Conservation (phyloP, 2,797 vertebrate species). For the Clarias fuscus region DNA sequence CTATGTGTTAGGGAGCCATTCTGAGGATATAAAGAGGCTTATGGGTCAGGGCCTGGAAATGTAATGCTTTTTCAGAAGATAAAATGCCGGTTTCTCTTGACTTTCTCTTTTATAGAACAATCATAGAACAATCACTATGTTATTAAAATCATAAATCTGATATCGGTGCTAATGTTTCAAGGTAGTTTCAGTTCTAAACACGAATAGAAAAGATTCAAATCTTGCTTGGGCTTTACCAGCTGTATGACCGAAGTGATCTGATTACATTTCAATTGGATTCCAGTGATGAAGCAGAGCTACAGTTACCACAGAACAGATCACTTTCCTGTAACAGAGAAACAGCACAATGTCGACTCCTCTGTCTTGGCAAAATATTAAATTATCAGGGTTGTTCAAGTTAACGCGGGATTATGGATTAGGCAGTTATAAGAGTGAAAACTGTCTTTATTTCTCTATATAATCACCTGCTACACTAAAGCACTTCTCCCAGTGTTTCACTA, state of each 20-base stretch:
- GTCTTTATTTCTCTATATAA: too few species aligned
- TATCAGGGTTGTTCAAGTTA: too few species aligned
- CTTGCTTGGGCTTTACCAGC: background rate
- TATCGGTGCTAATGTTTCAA: background rate
- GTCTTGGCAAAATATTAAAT: too few species aligned
- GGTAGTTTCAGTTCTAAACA: background rate
- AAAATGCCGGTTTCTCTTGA: background rate
- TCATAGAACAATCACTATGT: background rate
- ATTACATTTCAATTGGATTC: background rate
- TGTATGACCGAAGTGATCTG: background rate
- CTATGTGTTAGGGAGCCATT: background rate
- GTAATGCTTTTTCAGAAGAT: background rate
- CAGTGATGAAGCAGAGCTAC: background rate
- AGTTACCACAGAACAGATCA: background rate
- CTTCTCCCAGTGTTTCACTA: too few species aligned
- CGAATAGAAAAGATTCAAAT: background rate
- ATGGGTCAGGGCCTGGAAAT: background rate
- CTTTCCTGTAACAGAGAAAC: background rate
- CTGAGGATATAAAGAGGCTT: background rate
- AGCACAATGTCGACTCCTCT: background rate
- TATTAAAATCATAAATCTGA: conserved; percentile 7
- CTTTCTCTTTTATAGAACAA: background rate
- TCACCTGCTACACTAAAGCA: too few species aligned
- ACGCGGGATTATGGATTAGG: too few species aligned
- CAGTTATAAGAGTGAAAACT: too few species aligned